Evolutionary conservation across 2,888 invertebrate species (phyloP), one percentile per base, ranked within the genome.

Genomic region (Epinotia nisella): DNA sequence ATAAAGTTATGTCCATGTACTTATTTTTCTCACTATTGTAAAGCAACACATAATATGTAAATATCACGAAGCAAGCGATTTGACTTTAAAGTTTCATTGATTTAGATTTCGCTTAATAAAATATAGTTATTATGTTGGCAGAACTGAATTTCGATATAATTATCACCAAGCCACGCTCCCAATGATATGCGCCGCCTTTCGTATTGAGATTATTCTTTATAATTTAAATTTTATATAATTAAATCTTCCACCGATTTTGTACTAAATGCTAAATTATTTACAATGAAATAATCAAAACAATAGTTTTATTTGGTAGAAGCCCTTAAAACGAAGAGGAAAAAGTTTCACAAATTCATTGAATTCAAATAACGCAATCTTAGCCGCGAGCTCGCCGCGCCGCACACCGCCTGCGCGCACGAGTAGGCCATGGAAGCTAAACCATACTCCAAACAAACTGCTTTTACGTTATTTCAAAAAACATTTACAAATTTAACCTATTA

Each of bases 401-500:
- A 79, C 83, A 81, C 76, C 78, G 35, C 29, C 78, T 75, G 77
- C 69, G 51, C 61, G 61, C n/a, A n/a, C n/a, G n/a, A n/a, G n/a
- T 60, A 53, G 70, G 78, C 78, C 73, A 76, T 77, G 85, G 84
- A 86, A 85, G 85, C 80, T 76, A 79, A 76, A 78, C 69, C 70
- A 76, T 49, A 72, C 61, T 69, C 76, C 74, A 75, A 76, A 76
- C 72, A 75, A 74, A 80, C 77, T 73, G 78, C 76, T 78, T 75
- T 79, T 77, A 81, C 66, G 78, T 77, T 78, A 80, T 82, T 80
- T 78, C 81, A 77, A 78, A 83, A 83, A 84, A 86, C 85, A 89
- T 90, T 90, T 90, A 91, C 90, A 91, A 87, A 90, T 90, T 90
- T 89, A 90, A 87, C 87, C 90, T 92, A 92, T 85, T 91, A 88